Conservation (phyloP, 2,888 invertebrate species). For the Synergus itoensis region DNA sequence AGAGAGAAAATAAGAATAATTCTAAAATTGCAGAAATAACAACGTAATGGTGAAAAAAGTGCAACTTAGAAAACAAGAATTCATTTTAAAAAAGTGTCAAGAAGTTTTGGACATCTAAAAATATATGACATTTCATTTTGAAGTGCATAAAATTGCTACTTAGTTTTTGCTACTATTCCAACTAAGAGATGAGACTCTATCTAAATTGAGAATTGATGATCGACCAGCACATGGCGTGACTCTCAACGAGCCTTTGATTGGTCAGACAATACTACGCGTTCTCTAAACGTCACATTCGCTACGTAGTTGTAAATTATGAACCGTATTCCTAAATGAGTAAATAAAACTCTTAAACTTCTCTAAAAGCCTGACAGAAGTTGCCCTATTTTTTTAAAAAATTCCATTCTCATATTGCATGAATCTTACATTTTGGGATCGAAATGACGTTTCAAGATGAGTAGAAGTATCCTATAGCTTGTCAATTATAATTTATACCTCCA, state of each 20-base stretch:
- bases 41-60: too few species aligned
- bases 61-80: too few species aligned
- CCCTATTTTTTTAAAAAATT: not conserved
- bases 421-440: not conserved
- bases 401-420: not conserved
- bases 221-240: conserved; percentile 53
- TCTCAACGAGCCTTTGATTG: conserved; percentile 48
- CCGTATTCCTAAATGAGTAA: not conserved
- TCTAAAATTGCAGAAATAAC: too few species aligned
- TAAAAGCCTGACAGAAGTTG: not conserved
- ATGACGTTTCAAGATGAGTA: not conserved
- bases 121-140: not conserved
- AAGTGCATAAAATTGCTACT: not conserved
- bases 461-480: not conserved
- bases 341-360: not conserved
- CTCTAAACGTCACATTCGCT: not conserved
- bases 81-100: not conserved
- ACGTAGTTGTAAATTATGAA: not conserved
- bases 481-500: conserved; percentile 2
- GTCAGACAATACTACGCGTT: conserved; percentile 42
- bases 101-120: not conserved
- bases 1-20: too few species aligned
- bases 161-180: not conserved
- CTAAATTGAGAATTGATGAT: conserved; percentile 55
- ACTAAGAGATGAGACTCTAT: not conserved